Evolutionary conservation across 2,113 vertebrate species (phyloP).

Genomic region (Rhodinocichla rosea): DNA sequence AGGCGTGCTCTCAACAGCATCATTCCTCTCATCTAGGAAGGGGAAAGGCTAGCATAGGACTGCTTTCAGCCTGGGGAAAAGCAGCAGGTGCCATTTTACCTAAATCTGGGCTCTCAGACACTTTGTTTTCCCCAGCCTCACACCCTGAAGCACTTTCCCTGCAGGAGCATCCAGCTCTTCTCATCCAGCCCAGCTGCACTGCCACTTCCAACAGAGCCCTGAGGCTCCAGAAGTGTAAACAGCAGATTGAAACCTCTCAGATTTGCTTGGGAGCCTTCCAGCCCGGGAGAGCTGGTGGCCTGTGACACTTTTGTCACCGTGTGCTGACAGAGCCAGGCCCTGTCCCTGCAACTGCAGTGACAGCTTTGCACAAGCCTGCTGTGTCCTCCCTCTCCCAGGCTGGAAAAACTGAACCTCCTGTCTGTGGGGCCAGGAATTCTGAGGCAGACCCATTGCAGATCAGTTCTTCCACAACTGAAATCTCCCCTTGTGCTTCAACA

Average conservation of each 20-base stretch:
- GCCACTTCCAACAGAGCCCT: background rate
- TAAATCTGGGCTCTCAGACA: background rate
- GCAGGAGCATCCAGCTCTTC: background rate
- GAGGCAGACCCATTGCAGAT: background rate
- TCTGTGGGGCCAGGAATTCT: background rate
- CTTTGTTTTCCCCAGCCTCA: background rate
- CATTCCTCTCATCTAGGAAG: background rate
- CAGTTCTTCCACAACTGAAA: background rate
- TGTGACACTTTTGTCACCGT: background rate
- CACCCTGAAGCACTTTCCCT: background rate
- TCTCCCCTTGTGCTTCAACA: background rate
- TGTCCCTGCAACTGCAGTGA: background rate
- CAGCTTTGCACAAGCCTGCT: background rate
- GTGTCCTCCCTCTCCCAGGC: background rate
- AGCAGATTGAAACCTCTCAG: background rate
- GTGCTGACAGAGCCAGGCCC: rapidly evolving
- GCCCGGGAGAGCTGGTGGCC: background rate
- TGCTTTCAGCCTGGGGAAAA: background rate
- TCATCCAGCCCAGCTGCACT: background rate
- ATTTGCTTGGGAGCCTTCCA: rapidly evolving
- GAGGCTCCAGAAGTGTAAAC: background rate
- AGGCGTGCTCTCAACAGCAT: background rate
- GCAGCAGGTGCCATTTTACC: background rate
- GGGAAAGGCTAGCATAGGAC: background rate
- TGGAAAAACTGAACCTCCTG: background rate